Percentiles rank a stretch among this genome's conserved stretches.
These are phyloP conservation scores for Zaprionus africanus DNA, from an alignment of 1,140 invertebrate genomes.

Conservation along the genomic window DNA sequence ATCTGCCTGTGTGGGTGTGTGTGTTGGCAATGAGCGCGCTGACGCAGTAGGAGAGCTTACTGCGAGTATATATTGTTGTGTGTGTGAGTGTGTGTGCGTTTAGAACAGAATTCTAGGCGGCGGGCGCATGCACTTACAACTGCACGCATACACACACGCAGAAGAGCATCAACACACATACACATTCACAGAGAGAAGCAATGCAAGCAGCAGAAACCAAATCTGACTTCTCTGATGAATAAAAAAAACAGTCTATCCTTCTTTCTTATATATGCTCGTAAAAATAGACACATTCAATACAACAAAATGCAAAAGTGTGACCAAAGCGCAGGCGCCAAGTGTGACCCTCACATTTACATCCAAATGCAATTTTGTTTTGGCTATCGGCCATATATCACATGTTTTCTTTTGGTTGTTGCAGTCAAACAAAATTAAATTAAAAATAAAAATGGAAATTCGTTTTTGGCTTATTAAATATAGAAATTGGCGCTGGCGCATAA, in stretches of 20 bases:
- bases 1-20: conserved; percentile 23
- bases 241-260: background rate
- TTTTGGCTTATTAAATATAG: background rate
- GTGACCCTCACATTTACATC: conserved; percentile 20
- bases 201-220: background rate
- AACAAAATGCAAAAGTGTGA: conserved; percentile 18
- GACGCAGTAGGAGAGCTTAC: conserved; percentile 63
- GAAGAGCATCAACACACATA: background rate
- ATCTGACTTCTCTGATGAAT: background rate
- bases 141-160: background rate
- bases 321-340: conserved; percentile 57
- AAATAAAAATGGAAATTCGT: background rate
- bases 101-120: conserved; percentile 49
- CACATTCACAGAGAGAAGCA: background rate
- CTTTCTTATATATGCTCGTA: conserved; percentile 11
- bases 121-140: conserved; percentile 60
- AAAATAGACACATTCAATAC: conserved; percentile 38
- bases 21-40: conserved; percentile 51
- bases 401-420: background rate
- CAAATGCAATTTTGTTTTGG: conserved; percentile 5
- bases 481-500: conserved; percentile 31
- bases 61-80: background rate
- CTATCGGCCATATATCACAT: conserved; percentile 10
- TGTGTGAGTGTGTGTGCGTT: conserved; percentile 15
- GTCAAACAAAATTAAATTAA: background rate